These are phyloP conservation scores for Rhineura floridana DNA, from an alignment of 2,113 vertebrate species.

Conservation along the genomic window DNA sequence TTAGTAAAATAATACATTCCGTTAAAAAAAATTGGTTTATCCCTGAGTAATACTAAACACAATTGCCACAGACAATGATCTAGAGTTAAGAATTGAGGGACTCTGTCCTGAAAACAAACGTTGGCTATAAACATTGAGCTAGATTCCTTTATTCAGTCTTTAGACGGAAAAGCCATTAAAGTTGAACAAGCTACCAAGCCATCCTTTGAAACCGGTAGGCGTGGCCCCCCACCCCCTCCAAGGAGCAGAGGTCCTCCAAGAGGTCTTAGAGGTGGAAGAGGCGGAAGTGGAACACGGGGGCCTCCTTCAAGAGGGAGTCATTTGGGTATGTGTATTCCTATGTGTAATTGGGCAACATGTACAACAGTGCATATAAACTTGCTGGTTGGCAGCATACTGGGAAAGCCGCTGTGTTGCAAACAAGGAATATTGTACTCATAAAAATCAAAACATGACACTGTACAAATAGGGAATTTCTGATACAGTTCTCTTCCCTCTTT, in stretches of 20 bases:
- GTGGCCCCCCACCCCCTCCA: slow-evolving; percentile 86
- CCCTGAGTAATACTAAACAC: neutral
- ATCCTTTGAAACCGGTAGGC: slow-evolving; percentile 90
- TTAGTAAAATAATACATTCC: no score
- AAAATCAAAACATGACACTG: no score
- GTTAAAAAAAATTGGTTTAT: neutral
- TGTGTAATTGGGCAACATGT: slow-evolving; percentile 55
- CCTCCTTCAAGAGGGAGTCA: slow-evolving; percentile 90
- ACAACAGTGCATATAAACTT: slow-evolving; percentile 44
- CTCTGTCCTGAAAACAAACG: neutral
- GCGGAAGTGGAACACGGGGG: slow-evolving; percentile 86
- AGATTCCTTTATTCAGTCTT: slow-evolving; percentile 80
- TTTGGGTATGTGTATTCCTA: slow-evolving; percentile 76
- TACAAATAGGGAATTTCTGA: slow-evolving; percentile 42
- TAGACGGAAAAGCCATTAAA: slow-evolving; percentile 97
- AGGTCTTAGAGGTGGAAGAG: slow-evolving; percentile 88
- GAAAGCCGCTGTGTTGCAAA: neutral
- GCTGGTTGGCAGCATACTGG: neutral
- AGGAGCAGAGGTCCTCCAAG: slow-evolving; percentile 90
- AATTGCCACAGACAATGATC: neutral
- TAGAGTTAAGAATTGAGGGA: neutral
- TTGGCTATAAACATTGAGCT: slow-evolving; percentile 60
- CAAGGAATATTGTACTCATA: neutral
- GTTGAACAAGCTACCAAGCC: slow-evolving; percentile 98
- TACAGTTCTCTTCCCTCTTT: slow-evolving; percentile 49